Percentiles rank a stretch among this genome's conserved stretches.
Evolutionary conservation across 2,888 invertebrate genomes (phyloP).

Genomic region (Acronicta aceris): DNA sequence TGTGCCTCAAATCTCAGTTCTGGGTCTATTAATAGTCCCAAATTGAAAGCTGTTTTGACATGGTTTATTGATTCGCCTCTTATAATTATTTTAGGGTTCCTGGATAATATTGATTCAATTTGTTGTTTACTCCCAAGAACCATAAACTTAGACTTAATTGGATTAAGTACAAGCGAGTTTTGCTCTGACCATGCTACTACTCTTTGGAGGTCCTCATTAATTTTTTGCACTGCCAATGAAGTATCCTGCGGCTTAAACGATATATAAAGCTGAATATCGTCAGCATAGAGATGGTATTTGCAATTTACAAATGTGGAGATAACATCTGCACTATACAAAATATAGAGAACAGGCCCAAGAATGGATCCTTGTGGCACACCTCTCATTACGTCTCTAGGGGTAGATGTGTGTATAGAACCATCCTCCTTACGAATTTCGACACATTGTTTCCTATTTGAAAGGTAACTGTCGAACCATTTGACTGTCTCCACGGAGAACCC

Average conservation of each 20-base stretch:
- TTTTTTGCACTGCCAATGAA: neutral
- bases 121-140: conserved; percentile 14
- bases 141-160: conserved; percentile 25
- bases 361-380: neutral
- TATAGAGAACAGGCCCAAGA: neutral
- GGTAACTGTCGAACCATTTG: neutral
- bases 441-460: conserved; percentile 1
- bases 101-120: neutral
- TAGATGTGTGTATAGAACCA: neutral
- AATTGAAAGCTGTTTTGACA: no score
- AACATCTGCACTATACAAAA: no score
- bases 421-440: neutral
- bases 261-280: neutral
- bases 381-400: neutral
- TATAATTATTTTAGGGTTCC: no score
- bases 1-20: no score
- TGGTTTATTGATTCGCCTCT: no score
- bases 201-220: conserved; percentile 10
- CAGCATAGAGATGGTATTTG: neutral
- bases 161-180: conserved; percentile 18
- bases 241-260: conserved; percentile 1
- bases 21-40: no score
- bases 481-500: neutral
- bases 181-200: conserved; percentile 13
- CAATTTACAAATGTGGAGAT: no score